These are phyloP conservation scores for Perca fluviatilis DNA, from an alignment of 2,113 vertebrate genomes.

Conservation along the genomic window DNA sequence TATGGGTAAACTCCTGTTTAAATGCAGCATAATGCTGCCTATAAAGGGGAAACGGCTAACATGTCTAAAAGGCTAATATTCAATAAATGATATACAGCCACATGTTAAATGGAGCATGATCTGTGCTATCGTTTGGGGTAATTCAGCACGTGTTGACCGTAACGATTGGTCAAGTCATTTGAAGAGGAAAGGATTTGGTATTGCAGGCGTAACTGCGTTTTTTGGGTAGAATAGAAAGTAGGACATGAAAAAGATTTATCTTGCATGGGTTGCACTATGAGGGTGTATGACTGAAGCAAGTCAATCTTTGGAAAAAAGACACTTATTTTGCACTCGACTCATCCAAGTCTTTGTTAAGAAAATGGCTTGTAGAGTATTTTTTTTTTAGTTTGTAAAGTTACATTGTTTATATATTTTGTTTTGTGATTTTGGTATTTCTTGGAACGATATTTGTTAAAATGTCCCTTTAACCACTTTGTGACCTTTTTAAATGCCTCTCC, in stretches of 20 bases:
- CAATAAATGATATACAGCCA: slow-evolving; percentile 9
- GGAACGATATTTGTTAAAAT: slow-evolving; percentile 45
- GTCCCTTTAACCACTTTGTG: slow-evolving; percentile 72
- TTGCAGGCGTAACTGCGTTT: slow-evolving; percentile 27
- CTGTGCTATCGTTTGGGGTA: slow-evolving; percentile 25
- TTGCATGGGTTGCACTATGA: slow-evolving; percentile 78
- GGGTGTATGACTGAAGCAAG: slow-evolving; percentile 54
- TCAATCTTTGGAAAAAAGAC: slow-evolving; percentile 33
- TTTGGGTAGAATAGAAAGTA: slow-evolving; percentile 34
- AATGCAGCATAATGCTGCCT: slow-evolving; percentile 21
- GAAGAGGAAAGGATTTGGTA: slow-evolving; percentile 9
- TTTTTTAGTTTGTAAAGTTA: slow-evolving; percentile 59
- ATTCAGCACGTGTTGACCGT: slow-evolving; percentile 2
- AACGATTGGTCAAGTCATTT: slow-evolving; percentile 26
- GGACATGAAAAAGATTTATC: slow-evolving; percentile 17
- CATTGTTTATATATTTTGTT: slow-evolving; percentile 69
- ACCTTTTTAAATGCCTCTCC: slow-evolving; percentile 24
- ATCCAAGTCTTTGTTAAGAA: slow-evolving; percentile 76
- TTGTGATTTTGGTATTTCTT: slow-evolving; percentile 51
- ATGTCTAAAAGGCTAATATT: slow-evolving; percentile 16
- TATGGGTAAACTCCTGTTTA: slow-evolving; percentile 15
- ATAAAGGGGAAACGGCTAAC: slow-evolving; percentile 10
- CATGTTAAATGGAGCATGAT: slow-evolving; percentile 8
- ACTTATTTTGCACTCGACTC: slow-evolving; percentile 80
- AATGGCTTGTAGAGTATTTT: slow-evolving; percentile 72